Evolutionary conservation across 2,113 vertebrate species (phyloP).

Genomic region (Lates calcarifer): DNA sequence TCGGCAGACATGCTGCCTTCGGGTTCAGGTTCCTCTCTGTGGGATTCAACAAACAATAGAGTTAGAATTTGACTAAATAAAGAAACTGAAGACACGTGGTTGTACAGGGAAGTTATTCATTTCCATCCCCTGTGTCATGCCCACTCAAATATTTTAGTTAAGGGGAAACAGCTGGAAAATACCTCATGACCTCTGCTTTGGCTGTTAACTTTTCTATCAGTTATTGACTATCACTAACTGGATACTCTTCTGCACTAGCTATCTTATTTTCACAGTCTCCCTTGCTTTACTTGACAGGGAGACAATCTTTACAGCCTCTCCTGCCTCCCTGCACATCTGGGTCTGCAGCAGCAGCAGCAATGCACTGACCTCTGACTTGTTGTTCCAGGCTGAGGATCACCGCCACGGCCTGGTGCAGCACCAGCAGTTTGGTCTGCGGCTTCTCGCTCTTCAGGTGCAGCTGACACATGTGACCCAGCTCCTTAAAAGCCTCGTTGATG

Average conservation of each 20-base stretch:
- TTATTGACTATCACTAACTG: not conserved
- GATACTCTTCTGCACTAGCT: not conserved
- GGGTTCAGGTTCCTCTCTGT: conserved; percentile 97
- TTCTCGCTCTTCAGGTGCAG: conserved; percentile 98
- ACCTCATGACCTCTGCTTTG: too few relatives aligned
- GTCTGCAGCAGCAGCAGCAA: not conserved
- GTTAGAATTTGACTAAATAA: not conserved
- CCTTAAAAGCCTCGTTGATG: conserved; percentile 98
- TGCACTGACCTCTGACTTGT: conserved; percentile 93
- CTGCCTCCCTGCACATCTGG: not conserved
- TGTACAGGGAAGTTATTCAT: not conserved
- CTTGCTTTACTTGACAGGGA: not conserved
- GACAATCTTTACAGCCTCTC: not conserved
- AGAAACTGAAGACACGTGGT: not conserved
- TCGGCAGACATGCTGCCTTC: conserved; percentile 98
- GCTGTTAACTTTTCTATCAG: not conserved
- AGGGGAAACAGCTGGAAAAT: not conserved
- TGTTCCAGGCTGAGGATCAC: conserved; percentile 98
- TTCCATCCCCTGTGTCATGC: not conserved
- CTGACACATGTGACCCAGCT: conserved; percentile 97
- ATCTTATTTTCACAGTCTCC: too few relatives aligned
- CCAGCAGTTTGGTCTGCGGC: conserved; percentile 97
- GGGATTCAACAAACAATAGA: conserved; percentile 49
- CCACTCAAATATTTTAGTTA: not conserved
- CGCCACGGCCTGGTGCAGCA: conserved; percentile 97